A percentile compares a stretch with the other conserved stretches of the same genome.
These are phyloP conservation scores for Esox masquinongy DNA, from an alignment of 2,797 vertebrate species.

Conservation along the genomic window DNA sequence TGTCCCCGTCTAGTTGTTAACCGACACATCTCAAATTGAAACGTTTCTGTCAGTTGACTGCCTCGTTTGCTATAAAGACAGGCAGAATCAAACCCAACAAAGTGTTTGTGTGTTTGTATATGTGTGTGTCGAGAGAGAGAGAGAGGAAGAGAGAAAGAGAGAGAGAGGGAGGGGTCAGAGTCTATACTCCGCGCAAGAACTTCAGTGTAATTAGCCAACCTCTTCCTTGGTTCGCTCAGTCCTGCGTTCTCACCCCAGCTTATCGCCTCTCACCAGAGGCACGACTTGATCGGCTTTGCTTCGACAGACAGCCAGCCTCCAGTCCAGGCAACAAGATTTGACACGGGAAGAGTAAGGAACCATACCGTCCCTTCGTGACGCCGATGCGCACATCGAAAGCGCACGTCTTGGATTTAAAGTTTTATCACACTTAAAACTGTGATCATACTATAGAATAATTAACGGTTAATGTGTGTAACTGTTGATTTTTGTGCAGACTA, in stretches of 20 bases:
- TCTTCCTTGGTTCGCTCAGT: constrained; percentile 70
- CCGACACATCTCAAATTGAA: background rate
- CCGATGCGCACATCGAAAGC: constrained; percentile 27
- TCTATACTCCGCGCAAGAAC: constrained; percentile 72
- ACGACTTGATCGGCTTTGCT: constrained; percentile 15
- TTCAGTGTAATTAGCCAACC: constrained; percentile 79
- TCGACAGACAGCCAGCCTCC: background rate
- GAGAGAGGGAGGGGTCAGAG: constrained; percentile 58
- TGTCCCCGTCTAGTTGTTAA: background rate
- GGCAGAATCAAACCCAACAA: background rate
- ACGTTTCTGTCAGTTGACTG: background rate
- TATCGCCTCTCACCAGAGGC: constrained; percentile 28
- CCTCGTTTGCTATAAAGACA: background rate
- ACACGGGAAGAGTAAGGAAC: background rate
- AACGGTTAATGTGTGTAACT: background rate
- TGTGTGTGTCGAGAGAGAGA: constrained; percentile 22
- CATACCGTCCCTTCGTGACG: background rate
- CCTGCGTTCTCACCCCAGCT: constrained; percentile 58
- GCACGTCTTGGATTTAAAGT: constrained; percentile 35
- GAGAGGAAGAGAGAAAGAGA: constrained; percentile 15
- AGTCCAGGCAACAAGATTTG: constrained; percentile 7
- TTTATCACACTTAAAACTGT: background rate
- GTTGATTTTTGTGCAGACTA: background rate
- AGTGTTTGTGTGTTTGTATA: constrained; percentile 5
- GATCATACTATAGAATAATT: background rate